Conservation (phyloP, 2,113 vertebrate species). For the Nansenia antarctica region DNA sequence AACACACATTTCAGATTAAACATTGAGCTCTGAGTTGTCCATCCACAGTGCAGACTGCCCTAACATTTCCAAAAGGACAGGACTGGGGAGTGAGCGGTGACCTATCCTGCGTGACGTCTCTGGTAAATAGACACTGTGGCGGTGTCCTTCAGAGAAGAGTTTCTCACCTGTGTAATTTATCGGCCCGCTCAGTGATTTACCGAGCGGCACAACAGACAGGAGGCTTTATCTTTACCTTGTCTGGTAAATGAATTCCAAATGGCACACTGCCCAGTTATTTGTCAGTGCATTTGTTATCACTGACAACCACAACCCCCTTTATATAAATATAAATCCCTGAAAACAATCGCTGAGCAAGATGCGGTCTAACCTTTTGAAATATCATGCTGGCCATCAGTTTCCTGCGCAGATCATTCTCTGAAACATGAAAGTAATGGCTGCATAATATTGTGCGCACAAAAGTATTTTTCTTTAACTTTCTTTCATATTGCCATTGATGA, state of each 20-base stretch:
- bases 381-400: conserved; percentile 70
- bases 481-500: no score
- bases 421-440: conserved; percentile 53
- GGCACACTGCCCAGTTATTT: conserved; percentile 70
- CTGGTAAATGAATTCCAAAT: conserved; percentile 74
- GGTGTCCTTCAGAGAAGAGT: conserved; percentile 65
- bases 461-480: no score
- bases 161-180: conserved; percentile 56
- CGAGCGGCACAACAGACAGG: conserved; percentile 41
- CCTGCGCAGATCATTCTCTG: conserved; percentile 35
- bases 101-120: conserved; percentile 53
- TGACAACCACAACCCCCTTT: conserved; percentile 73
- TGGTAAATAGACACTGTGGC: conserved; percentile 58
- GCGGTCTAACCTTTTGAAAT: conserved; percentile 79
- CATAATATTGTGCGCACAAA: conserved; percentile 21
- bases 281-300: conserved; percentile 74
- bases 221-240: conserved; percentile 67
- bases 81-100: conserved; percentile 44
- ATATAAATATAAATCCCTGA: conserved; percentile 74
- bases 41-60: conserved; percentile 10
- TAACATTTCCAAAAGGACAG: conserved; percentile 53
- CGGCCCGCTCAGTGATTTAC: conserved; percentile 58
- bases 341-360: conserved; percentile 72
- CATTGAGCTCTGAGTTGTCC: neutral
- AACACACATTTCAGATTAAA: no score